Evolutionary conservation across 2,797 vertebrate species (phyloP), one percentile per base, ranked within the genome.

Genomic region (Ispidina picta): DNA sequence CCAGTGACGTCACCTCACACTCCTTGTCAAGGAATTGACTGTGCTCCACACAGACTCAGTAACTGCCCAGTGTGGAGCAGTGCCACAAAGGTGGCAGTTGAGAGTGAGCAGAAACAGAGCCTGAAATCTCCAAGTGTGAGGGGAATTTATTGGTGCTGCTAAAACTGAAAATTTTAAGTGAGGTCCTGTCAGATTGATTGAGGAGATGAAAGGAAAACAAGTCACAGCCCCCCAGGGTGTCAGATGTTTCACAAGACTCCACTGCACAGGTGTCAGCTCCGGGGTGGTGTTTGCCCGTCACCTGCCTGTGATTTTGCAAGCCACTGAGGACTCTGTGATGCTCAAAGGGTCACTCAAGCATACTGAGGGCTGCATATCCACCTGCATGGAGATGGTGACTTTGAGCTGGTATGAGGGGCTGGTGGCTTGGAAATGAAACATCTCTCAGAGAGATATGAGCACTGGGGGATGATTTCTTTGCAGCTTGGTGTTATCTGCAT

Each of bases 181-280:
- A 69, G 68, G 9, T 92, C 51, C 78, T 92, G 86, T 94, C 89
- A 91, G 51, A 31, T 19, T 93, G 89, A 96, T 63, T 86, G 93
- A 95, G 69, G 80, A 94, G 51, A 22, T 90, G 88, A 90, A 93
- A 90, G 69, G 41, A 83, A 88, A 91, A 91, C 75, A 90, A 92
- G 83, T 79, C 77, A 41, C 37, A 69, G 74, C 51, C 69, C 58
- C 56, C 7, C 18, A 20, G 29, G 39, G 74, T 89, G 86, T 93
- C 95, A 96, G 77, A 43, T 51, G 16, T 77, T 88, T 77, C 1
- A 2, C 79, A 81, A 93, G 48, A 75, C 88, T 86, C 44, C 55
- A 2, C 59, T 75, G 87, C 87, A 78, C 90, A 89, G 80, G 88
- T 95, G 94, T 93, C 95, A 96, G 91, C 88, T 92, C 43, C 0